A percentile compares a stretch with the other conserved stretches of the same genome.
These are phyloP conservation scores for Rhodinocichla rosea DNA, from an alignment of 2,113 vertebrate species.

Conservation along the genomic window DNA sequence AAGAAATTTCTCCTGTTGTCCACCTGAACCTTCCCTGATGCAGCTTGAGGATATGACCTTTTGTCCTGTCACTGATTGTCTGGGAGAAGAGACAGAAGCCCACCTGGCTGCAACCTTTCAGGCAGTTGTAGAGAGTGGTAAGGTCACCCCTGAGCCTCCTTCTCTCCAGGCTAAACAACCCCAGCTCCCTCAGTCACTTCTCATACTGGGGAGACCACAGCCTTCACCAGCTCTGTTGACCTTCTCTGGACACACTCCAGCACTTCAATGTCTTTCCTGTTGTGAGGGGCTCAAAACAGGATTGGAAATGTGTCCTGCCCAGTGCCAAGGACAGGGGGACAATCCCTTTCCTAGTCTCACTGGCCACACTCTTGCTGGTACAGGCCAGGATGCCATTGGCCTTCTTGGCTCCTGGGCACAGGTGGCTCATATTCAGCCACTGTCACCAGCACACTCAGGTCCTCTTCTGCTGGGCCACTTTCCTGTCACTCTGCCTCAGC, in stretches of 20 bases:
- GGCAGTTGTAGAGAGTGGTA: not conserved
- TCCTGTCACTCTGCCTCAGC: not conserved
- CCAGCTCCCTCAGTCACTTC: not conserved
- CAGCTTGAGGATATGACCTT: not conserved
- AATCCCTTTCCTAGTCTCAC: not conserved
- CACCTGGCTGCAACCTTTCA: not conserved
- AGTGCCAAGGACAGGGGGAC: not conserved
- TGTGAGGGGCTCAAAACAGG: not conserved
- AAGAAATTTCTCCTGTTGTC: not conserved
- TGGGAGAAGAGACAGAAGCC: rapidly evolving
- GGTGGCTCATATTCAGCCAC: not conserved
- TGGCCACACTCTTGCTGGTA: too few species aligned
- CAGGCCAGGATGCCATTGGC: not conserved
- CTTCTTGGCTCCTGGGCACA: not conserved
- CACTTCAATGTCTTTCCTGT: not conserved
- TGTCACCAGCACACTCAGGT: not conserved
- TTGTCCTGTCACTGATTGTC: not conserved
- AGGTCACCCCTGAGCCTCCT: not conserved
- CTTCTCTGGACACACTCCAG: not conserved
- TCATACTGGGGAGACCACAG: not conserved
- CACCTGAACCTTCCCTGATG: not conserved
- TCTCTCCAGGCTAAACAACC: not conserved
- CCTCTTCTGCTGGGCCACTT: not conserved
- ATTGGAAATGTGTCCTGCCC: not conserved
- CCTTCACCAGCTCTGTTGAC: not conserved